phyloP scores from a whole-genome alignment of 2,797 vertebrate species.

The Xiphorhynchus erythropygius region DNA sequence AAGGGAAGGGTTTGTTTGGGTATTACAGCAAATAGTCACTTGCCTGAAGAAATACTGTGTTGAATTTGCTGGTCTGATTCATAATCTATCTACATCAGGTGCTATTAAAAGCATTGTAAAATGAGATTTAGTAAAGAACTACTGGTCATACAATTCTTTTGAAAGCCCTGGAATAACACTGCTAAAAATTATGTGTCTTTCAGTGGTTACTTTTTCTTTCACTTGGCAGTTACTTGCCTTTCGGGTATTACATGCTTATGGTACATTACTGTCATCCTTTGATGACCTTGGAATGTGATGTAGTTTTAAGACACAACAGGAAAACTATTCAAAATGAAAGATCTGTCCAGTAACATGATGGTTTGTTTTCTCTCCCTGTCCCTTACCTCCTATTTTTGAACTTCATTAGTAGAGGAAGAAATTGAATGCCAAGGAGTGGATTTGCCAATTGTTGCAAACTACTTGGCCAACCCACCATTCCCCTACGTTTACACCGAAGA shows the following conservation, averaged over 20 bases:
- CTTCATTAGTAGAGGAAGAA: slow-evolving; percentile 80
- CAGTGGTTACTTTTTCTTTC: background rate
- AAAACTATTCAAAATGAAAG: background rate
- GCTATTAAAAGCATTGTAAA: background rate
- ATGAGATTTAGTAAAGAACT: background rate
- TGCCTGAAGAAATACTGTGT: background rate
- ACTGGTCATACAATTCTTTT: background rate
- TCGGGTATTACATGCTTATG: background rate
- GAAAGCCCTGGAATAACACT: background rate
- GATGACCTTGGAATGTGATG: background rate
- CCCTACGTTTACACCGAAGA: slow-evolving; percentile 78
- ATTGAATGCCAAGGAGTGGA: slow-evolving; percentile 77
- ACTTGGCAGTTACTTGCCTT: background rate
- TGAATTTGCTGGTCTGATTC: background rate
- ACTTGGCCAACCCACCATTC: slow-evolving; percentile 81
- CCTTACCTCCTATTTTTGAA: background rate
- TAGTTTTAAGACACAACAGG: background rate
- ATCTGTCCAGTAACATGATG: background rate
- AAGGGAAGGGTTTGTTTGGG: background rate
- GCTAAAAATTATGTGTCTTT: rapidly evolving
- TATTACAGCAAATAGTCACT: background rate
- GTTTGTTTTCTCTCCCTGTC: background rate
- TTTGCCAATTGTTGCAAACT: slow-evolving; percentile 79
- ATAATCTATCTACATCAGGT: background rate
- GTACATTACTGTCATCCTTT: background rate